Conservation (phyloP, 2,113 vertebrate genomes). For the human region GRCh38 chr9:18922001-18922500, state of each 20-base stretch:
- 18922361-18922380: constrained; percentile 51
- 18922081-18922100: not conserved
- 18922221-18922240: not conserved
- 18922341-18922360: constrained; percentile 30
- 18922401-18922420: not conserved
- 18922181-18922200: not conserved
- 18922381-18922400: constrained; percentile 50
- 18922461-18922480: not conserved
- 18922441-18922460: constrained; percentile 59
- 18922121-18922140: not conserved
- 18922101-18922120: not conserved
- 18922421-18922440: constrained; percentile 3
- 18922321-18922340: not conserved
- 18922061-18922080: not conserved
- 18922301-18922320: not conserved
- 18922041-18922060: not conserved
- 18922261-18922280: not conserved
- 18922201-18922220: not conserved
- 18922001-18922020: not conserved
- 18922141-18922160: constrained; percentile 1
- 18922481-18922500: constrained; percentile 48
- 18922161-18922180: not conserved
- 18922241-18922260: not conserved
- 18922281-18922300: not conserved
- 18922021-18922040: not conserved